These are phyloP conservation scores for Lampris incognitus DNA, from an alignment of 2,113 vertebrate genomes.

Conservation along the genomic window DNA sequence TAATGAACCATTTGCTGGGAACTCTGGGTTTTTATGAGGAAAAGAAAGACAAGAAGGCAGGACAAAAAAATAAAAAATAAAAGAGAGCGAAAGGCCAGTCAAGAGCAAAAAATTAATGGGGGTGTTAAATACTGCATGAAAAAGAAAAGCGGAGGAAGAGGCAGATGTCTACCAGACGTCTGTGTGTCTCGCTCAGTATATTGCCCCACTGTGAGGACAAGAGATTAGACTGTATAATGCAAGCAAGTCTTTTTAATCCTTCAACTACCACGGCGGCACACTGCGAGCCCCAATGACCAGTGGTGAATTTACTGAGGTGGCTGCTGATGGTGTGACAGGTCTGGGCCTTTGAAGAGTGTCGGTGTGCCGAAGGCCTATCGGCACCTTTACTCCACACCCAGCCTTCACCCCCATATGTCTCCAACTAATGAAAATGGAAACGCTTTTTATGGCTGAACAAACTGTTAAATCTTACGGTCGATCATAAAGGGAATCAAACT, in stretches of 20 bases:
- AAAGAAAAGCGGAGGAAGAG: slow-evolving; percentile 31
- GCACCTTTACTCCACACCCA: slow-evolving; percentile 18
- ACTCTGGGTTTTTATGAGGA: slow-evolving; percentile 71
- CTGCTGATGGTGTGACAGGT: slow-evolving; percentile 53
- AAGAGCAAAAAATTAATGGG: slow-evolving; percentile 34
- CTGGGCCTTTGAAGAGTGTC: slow-evolving; percentile 40
- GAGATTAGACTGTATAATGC: slow-evolving; percentile 49
- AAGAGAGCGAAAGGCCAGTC: slow-evolving; percentile 47
- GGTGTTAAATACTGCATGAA: slow-evolving; percentile 35
- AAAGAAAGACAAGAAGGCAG: slow-evolving; percentile 69
- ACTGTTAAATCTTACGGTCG: neutral
- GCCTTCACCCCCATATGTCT: slow-evolving; percentile 22
- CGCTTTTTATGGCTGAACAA: neutral
- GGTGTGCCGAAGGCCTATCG: slow-evolving; percentile 31
- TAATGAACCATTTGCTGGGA: slow-evolving; percentile 78
- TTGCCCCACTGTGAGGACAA: slow-evolving; percentile 23
- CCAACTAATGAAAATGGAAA: slow-evolving; percentile 21
- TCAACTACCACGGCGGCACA: slow-evolving; percentile 10
- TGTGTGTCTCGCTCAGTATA: slow-evolving; percentile 39
- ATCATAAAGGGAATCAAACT: neutral
- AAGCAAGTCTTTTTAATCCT: slow-evolving; percentile 35
- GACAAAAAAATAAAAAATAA: slow-evolving; percentile 55
- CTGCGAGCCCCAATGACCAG: slow-evolving; percentile 21
- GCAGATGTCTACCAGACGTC: slow-evolving; percentile 50
- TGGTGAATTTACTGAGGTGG: slow-evolving; percentile 57